phyloP scores from a whole-genome alignment of 1,140 invertebrate species.

The Nasonia vitripennis region DNA sequence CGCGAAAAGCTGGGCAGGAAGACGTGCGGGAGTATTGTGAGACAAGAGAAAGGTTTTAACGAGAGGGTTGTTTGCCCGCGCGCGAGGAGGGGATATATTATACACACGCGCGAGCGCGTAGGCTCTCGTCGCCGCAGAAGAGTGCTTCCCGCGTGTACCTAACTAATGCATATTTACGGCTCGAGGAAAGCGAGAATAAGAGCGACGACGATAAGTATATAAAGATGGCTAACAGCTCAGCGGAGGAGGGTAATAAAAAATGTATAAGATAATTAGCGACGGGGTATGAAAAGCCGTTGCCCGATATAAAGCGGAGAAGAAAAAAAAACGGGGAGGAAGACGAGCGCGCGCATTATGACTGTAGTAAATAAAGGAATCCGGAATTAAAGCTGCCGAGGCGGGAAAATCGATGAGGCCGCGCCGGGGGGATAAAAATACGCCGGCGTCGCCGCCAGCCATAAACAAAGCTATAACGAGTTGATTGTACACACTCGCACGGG shows the following conservation, averaged over 20 bases:
- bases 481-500: not conserved
- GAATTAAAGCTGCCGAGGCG: not conserved
- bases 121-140: not conserved
- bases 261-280: not conserved
- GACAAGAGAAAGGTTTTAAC: constrained; percentile 47
- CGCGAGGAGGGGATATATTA: not conserved
- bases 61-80: constrained; percentile 4
- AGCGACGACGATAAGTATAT: not conserved
- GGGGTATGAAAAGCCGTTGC: not conserved
- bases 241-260: not conserved
- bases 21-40: not conserved
- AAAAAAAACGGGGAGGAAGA: not conserved
- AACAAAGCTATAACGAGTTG: not conserved
- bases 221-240: not conserved
- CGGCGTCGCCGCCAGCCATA: not conserved
- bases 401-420: not conserved
- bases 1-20: constrained; percentile 15
- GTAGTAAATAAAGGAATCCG: not conserved
- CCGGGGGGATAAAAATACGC: not conserved
- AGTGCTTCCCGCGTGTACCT: no score
- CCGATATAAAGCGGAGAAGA: not conserved
- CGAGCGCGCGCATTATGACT: not conserved
- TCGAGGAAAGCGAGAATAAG: not conserved
- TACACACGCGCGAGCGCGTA: no score
- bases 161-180: not conserved